phyloP scores from a whole-genome alignment of 2,797 vertebrate species.

The Aulostomus chinensis region DNA sequence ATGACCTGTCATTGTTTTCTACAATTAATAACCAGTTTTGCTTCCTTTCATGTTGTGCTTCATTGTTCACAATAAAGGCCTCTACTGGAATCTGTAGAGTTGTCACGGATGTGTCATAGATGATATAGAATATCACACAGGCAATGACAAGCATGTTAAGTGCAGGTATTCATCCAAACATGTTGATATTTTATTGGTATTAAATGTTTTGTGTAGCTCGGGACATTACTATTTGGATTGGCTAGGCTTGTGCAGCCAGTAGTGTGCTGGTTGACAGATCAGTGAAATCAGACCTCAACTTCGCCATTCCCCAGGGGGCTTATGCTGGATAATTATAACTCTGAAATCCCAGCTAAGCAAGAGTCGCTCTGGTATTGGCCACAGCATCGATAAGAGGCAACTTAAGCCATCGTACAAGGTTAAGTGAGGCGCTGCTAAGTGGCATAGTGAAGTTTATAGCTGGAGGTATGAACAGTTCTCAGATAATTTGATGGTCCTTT shows the following conservation, averaged over 20 bases:
- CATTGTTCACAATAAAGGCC: constrained; percentile 60
- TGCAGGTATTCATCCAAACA: constrained; percentile 5
- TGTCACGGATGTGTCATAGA: constrained; percentile 3
- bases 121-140: neutral
- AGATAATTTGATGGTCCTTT: no score
- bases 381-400: constrained; percentile 37
- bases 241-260: constrained; percentile 13
- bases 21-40: neutral
- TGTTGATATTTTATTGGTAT: constrained; percentile 11
- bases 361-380: constrained; percentile 24
- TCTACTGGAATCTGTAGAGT: constrained; percentile 26
- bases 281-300: constrained; percentile 75
- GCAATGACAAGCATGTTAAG: no score
- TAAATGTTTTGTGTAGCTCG: neutral
- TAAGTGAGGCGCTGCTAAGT: neutral
- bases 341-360: constrained; percentile 66
- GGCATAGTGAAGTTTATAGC: neutral
- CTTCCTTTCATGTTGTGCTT: constrained; percentile 17
- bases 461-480: neutral
- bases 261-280: constrained; percentile 47
- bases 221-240: constrained; percentile 7
- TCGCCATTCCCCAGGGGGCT: constrained; percentile 67
- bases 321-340: constrained; percentile 79
- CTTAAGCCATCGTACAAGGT: constrained; percentile 7
- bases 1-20: no score